Evolutionary conservation across 1,140 invertebrate genomes (phyloP), one percentile per base, ranked within the genome.

Genomic region (Pissodes strobi): DNA sequence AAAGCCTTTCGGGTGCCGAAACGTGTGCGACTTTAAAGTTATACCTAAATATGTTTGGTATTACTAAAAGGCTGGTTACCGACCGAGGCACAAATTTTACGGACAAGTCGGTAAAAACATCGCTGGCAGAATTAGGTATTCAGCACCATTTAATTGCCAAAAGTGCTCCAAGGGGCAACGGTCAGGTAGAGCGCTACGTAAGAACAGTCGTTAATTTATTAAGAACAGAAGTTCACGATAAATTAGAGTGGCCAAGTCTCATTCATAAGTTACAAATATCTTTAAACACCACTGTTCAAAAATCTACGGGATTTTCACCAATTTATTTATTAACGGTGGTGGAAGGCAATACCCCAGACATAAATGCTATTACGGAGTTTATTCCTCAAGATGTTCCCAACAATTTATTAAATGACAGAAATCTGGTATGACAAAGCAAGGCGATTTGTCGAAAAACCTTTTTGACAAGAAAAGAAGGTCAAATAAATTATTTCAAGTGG

Each of bases 161-260:
- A 6, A 18, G 46, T 9, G 34, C 12, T 8, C 17, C 27, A 8
- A 13, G 58, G 9, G 17, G 18, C 17, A 60, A 60, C 22, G 75
- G 77, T 1, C 75, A 79, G 53, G 70, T 73, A 0, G 75, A 79
- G 49, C 55, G 78, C 13, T 74, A 76, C 46, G 69, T 78, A 9
- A n/a, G 64, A 9, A 76, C 74, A 22, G 27, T 77, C 22, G 66
- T 56, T 15, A 70, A 76, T 59, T 72, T 78, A 68, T 41, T 76
- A 43, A 71, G 18, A 25, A 64, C 72, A 15, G 66, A 53, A 5
- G 64, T 57, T 53, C 69, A 65, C 43, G 55, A 49, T 38, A 4
- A 18, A 53, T 60, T 70, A 75, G 71, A 72, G 6, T 77, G 77
- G 73, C 70, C 76, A 48, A 77, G 46, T 69, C 61, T 3, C 1